Conservation (phyloP, 2,113 vertebrate genomes). For the Neolamprologus longior region DNA sequence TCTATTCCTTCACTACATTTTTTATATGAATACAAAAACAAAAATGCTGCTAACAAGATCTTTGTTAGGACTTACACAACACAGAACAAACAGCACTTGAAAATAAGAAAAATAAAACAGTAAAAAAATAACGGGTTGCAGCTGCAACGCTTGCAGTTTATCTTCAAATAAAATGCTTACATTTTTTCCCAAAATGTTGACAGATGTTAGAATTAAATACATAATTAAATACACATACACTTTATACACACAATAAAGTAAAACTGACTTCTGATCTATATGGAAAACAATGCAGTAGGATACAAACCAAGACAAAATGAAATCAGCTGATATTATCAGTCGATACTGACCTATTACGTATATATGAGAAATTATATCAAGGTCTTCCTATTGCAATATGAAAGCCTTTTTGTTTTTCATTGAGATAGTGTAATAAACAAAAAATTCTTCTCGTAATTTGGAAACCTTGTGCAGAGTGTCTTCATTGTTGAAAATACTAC, state of each 20-base stretch:
- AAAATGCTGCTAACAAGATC: background rate
- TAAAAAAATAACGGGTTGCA: background rate
- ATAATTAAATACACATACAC: background rate
- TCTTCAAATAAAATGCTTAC: background rate
- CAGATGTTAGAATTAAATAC: background rate
- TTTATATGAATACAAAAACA: background rate
- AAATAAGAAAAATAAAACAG: background rate
- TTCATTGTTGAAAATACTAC: background rate
- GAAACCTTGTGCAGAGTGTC: background rate
- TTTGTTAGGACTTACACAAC: background rate
- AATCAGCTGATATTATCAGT: background rate
- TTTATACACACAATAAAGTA: background rate
- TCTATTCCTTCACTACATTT: background rate
- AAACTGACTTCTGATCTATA: background rate
- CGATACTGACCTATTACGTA: background rate
- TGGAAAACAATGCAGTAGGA: background rate
- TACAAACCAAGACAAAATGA: background rate
- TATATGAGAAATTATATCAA: background rate
- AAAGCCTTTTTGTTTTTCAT: background rate
- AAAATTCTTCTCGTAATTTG: background rate
- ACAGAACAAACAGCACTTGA: background rate
- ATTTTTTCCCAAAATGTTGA: background rate
- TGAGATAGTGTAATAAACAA: background rate
- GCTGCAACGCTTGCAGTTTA: background rate
- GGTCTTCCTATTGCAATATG: background rate